These are phyloP conservation scores for Danaus chrysippus DNA, from an alignment of 2,888 invertebrate species.

Conservation along the genomic window DNA sequence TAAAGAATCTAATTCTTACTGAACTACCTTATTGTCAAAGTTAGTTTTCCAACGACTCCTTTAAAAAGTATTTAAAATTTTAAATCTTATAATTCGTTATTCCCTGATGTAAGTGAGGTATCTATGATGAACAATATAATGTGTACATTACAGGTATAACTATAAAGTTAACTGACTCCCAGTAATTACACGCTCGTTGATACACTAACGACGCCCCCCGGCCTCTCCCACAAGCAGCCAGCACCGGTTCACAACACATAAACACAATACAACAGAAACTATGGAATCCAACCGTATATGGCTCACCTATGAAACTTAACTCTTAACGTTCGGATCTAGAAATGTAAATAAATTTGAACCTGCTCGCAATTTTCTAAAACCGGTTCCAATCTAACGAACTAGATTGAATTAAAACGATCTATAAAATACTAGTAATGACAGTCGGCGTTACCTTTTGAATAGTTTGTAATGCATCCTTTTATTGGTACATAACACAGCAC, in stretches of 20 bases:
- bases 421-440: conserved; percentile 23
- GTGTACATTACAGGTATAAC: background rate
- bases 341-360: background rate
- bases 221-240: conserved; percentile 11
- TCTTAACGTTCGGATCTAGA: background rate
- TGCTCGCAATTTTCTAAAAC: conserved; percentile 19
- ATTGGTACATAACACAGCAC: conserved; percentile 44
- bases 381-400: conserved; percentile 9
- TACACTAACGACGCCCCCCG: conserved; percentile 13
- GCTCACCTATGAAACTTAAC: background rate
- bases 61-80: no score
- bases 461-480: conserved; percentile 73
- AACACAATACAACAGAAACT: background rate
- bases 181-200: conserved; percentile 4
- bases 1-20: no score
- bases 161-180: background rate
- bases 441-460: conserved; percentile 61
- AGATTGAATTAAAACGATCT: background rate
- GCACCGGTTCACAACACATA: background rate
- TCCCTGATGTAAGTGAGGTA: no score
- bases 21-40: no score
- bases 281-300: background rate
- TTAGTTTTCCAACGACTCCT: no score
- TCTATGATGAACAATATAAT: no score
- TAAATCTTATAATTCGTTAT: no score